These are phyloP conservation scores for Trichonephila clavata DNA, from an alignment of 1,140 invertebrate species.

Conservation along the genomic window DNA sequence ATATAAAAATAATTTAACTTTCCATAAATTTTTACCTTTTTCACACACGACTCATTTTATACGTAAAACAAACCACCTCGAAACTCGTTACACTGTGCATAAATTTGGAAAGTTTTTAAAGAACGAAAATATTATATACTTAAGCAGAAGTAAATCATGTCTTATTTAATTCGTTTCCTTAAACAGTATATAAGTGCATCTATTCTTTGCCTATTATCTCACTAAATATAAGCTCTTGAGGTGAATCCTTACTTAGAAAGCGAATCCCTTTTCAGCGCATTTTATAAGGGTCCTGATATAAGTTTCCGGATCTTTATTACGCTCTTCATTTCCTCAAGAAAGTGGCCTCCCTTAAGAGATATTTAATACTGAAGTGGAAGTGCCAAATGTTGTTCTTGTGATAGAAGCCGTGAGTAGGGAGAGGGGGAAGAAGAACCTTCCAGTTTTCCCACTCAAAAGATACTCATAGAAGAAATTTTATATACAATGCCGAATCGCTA, in stretches of 20 bases:
- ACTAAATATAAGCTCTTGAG: background rate
- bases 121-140: background rate
- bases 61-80: no score
- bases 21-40: no score
- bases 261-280: background rate
- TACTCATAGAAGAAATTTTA: constrained; percentile 22
- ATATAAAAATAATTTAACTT: no score
- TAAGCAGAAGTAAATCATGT: background rate
- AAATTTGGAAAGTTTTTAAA: no score
- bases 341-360: constrained; percentile 42
- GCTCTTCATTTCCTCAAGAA: constrained; percentile 26
- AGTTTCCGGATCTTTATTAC: constrained; percentile 33
- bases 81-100: no score
- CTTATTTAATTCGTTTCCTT: background rate
- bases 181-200: constrained; percentile 17
- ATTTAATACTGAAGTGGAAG: constrained; percentile 60
- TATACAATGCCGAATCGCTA: background rate
- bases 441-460: constrained; percentile 27
- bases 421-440: background rate
- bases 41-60: no score
- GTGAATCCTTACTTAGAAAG: background rate
- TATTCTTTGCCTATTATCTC: constrained; percentile 1
- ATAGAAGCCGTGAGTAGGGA: background rate
- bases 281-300: constrained; percentile 19
- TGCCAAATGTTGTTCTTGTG: constrained; percentile 62